Evolutionary conservation across 2,888 invertebrate species (phyloP), one percentile per base, ranked within the genome.

Genomic region (Thecophora atra): DNA sequence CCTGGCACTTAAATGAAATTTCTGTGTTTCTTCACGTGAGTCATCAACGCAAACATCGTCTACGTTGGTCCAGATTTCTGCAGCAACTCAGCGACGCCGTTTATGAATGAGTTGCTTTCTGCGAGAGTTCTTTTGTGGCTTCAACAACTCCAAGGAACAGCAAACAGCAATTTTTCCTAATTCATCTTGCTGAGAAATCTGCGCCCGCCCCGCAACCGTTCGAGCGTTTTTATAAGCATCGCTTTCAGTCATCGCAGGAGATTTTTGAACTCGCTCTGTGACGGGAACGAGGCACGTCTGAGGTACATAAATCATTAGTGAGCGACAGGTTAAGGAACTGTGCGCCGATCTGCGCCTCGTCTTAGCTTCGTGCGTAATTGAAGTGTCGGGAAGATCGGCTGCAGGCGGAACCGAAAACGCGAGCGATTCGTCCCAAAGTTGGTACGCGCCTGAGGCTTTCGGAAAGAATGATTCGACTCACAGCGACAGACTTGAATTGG

Each of bases 351-450:
- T 7, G 42, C 44, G 26, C 11, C 64, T 42, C 44, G n/a, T 21
- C 42, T n/a, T 24, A 64, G 64, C 64, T 44, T 44, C 44, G 47
- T 26, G 64, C 64, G 64, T 64, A 44, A 64, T 47, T 64, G 64
- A 47, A 64, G 47, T 64, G 64, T 44, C 47, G 44, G 64, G 28
- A 24, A 58, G 58, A 58, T 28, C 28, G 58, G 26, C 24, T 13
- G 56, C 21, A 56, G 21, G 56, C 15, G 19, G 26, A 26, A 19
- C 21, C 4, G 56, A 56, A n/a, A 5, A 6, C 26, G 56, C 19
- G 56, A 56, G 7, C 11, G 19, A 17, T 24, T 28, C 28, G 26
- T 58, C 47, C n/a, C n/a, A n/a, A n/a, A n/a, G n/a, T n/a, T n/a
- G n/a, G n/a, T n/a, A n/a, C n/a, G n/a, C n/a, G n/a, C n/a, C n/a